Evolutionary conservation across 2,797 vertebrate species (phyloP).

Genomic region (Strix occidentalis): DNA sequence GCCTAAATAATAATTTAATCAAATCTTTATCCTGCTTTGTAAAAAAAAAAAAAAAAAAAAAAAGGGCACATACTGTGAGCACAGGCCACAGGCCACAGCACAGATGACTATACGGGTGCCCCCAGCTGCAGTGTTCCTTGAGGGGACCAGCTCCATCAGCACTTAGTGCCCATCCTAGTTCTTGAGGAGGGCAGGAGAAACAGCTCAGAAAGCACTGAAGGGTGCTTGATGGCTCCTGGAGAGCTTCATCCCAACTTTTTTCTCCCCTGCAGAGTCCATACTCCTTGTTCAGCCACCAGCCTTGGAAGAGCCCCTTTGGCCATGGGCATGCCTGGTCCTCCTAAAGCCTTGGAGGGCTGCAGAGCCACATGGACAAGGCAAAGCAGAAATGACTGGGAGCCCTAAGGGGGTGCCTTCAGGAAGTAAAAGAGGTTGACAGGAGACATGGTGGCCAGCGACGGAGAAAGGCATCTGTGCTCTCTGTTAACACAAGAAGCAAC

Average conservation of each 20-base stretch:
- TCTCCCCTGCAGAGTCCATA: neutral
- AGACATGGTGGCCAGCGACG: neutral
- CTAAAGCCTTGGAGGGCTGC: neutral
- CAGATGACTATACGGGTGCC: accelerated
- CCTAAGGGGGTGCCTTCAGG: neutral
- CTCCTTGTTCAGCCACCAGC: neutral
- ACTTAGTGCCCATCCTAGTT: no score
- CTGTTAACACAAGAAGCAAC: neutral
- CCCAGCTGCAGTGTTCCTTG: neutral
- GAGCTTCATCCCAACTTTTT: accelerated
- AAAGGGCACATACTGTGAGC: accelerated
- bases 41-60: neutral
- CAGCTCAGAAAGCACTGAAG: neutral
- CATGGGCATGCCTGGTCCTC: neutral
- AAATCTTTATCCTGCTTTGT: neutral
- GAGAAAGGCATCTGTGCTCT: neutral
- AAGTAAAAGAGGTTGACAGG: neutral
- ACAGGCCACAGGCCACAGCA: accelerated
- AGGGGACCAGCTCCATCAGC: neutral
- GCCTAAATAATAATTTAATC: neutral
- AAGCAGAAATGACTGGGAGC: neutral
- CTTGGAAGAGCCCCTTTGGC: neutral
- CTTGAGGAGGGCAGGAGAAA: neutral
- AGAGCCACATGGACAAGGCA: neutral
- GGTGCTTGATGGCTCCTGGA: neutral